A percentile compares a stretch with the other conserved stretches of the same genome.
phyloP scores from a whole-genome alignment of 2,888 invertebrate genomes.

The Diaperis boleti region DNA sequence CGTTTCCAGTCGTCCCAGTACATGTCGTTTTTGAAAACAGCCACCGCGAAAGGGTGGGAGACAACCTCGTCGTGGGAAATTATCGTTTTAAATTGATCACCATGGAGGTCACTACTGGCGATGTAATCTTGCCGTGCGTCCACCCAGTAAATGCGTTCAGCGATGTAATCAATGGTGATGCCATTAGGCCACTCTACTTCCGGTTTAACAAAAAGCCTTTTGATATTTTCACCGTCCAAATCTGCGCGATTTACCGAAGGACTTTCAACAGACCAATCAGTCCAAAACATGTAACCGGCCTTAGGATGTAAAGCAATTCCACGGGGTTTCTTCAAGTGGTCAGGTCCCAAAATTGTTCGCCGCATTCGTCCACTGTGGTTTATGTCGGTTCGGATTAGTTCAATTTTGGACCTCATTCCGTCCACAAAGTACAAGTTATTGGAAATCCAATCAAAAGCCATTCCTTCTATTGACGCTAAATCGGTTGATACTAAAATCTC shows the following conservation, averaged over 20 bases:
- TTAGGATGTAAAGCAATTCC: slow-evolving; percentile 84
- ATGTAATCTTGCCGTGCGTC: slow-evolving; percentile 88
- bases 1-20: slow-evolving; percentile 94
- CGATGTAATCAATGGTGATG: slow-evolving; percentile 84
- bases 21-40: slow-evolving; percentile 85
- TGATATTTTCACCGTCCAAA: slow-evolving; percentile 80
- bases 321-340: slow-evolving; percentile 66
- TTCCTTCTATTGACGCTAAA: slow-evolving; percentile 85
- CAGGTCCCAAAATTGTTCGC: slow-evolving; percentile 78
- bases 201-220: slow-evolving; percentile 74
- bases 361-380: slow-evolving; percentile 79
- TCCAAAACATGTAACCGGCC: slow-evolving; percentile 87
- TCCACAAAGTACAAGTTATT: slow-evolving; percentile 90
- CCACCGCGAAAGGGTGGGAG: slow-evolving; percentile 88
- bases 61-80: slow-evolving; percentile 72
- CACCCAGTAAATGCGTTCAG: slow-evolving; percentile 88
- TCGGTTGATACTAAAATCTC: slow-evolving; percentile 82
- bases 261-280: slow-evolving; percentile 85
- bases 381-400: slow-evolving; percentile 79
- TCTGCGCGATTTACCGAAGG: slow-evolving; percentile 85
- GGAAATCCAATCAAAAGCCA: slow-evolving; percentile 91
- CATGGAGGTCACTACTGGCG: slow-evolving; percentile 70
- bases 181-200: slow-evolving; percentile 89
- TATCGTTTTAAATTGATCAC: slow-evolving; percentile 72
- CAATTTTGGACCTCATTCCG: slow-evolving; percentile 81